Percentiles rank a stretch among this genome's conserved stretches.
Conservation (phyloP, 92 coral and sea anemone species). For the Palythoa grandiflora region DNA sequence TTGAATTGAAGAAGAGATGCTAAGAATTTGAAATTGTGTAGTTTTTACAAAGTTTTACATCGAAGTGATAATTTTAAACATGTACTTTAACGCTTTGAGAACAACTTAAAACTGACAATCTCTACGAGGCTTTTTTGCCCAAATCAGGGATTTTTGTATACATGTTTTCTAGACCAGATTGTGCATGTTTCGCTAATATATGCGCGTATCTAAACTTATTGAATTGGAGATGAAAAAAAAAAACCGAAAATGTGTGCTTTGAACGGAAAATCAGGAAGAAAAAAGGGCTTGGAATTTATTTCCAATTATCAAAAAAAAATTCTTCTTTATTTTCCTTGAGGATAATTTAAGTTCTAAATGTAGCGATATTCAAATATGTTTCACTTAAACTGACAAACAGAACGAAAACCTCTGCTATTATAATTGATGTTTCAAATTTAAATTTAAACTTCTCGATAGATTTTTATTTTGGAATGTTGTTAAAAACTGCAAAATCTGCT, state of each 20-base stretch:
- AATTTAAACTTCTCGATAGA: background rate
- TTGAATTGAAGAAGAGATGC: background rate
- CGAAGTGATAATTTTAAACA: background rate
- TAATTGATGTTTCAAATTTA: background rate
- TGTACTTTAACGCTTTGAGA: background rate
- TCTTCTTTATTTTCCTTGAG: background rate
- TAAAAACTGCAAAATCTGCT: background rate
- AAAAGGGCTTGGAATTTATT: background rate
- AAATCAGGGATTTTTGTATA: background rate
- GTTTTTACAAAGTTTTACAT: background rate
- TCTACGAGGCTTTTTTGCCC: no score
- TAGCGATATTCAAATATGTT: background rate
- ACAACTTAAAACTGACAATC: no score
- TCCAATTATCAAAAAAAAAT: background rate
- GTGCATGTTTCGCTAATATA: constrained; percentile 13
- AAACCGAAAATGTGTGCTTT: background rate
- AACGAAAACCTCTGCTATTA: background rate
- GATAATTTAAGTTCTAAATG: background rate
- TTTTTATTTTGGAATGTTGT: background rate
- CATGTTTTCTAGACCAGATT: background rate
- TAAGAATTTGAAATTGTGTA: constrained; percentile 4
- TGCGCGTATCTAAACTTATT: constrained; percentile 28
- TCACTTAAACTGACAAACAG: background rate
- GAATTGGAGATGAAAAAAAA: background rate
- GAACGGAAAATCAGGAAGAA: background rate